phyloP scores from a whole-genome alignment of 2,888 invertebrate genomes.

The Ceraclea dissimilis region DNA sequence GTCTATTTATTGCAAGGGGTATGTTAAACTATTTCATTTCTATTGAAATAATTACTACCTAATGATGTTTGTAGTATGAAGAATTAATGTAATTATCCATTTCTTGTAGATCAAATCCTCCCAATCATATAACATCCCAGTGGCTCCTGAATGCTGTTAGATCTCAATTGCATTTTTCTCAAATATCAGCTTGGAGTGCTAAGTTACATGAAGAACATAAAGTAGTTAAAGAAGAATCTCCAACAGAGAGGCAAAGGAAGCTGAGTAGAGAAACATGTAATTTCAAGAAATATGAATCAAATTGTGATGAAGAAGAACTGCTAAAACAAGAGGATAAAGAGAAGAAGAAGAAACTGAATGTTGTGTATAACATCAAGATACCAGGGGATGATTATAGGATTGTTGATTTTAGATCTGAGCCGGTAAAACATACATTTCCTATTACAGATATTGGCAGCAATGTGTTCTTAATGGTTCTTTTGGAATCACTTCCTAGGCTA shows the following conservation, averaged over 20 bases:
- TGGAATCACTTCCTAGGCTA: constrained; percentile 66
- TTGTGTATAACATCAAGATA: constrained; percentile 62
- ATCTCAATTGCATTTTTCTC: constrained; percentile 94
- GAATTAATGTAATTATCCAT: neutral
- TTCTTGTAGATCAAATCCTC: constrained; percentile 39
- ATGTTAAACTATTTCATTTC: too few relatives aligned
- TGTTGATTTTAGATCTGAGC: constrained; percentile 48
- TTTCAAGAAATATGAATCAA: constrained; percentile 44
- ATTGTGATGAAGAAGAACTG: constrained; percentile 36
- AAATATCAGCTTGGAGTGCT: constrained; percentile 88
- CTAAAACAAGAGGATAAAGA: constrained; percentile 32
- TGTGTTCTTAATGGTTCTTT: constrained; percentile 52
- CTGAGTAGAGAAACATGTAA: constrained; percentile 46
- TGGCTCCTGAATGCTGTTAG: constrained; percentile 87
- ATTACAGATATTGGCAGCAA: constrained; percentile 59
- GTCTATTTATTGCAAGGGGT: constrained; percentile 55
- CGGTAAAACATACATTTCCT: constrained; percentile 66
- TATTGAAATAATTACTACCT: too few relatives aligned
- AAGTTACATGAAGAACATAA: constrained; percentile 29
- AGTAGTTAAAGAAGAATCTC: constrained; percentile 22
- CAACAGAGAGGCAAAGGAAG: constrained; percentile 36
- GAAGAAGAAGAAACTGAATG: constrained; percentile 36
- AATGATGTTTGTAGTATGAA: too few relatives aligned
- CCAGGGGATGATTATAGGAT: constrained; percentile 54
- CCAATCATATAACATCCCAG: constrained; percentile 48